Percentiles rank a stretch among this genome's conserved stretches.
phyloP scores from a whole-genome alignment of 2,888 invertebrate species.

The Agrochola macilenta region DNA sequence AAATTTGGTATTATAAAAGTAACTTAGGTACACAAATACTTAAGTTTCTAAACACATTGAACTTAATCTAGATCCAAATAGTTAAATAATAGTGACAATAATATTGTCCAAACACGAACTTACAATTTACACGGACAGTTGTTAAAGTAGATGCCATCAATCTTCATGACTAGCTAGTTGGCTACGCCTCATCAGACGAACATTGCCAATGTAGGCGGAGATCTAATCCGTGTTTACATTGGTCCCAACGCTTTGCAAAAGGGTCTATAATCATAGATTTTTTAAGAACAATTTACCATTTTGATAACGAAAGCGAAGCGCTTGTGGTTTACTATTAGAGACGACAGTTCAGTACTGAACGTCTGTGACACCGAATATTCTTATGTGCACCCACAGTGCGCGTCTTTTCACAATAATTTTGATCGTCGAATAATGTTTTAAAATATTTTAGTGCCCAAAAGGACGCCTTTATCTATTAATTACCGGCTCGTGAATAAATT shows the following conservation, averaged over 20 bases:
- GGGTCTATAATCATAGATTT: slow-evolving; percentile 69
- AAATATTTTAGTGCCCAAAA: slow-evolving; percentile 56
- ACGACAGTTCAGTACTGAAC: slow-evolving; percentile 23
- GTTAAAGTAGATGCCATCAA: slow-evolving; percentile 51
- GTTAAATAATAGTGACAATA: slow-evolving; percentile 71
- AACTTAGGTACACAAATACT: slow-evolving; percentile 31
- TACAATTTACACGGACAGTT: slow-evolving; percentile 64
- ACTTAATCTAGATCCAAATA: slow-evolving; percentile 66
- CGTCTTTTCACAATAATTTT: slow-evolving; percentile 22
- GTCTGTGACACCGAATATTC: slow-evolving; percentile 10
- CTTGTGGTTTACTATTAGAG: slow-evolving; percentile 15
- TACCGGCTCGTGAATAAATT: slow-evolving; percentile 71
- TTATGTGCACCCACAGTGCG: slow-evolving; percentile 19
- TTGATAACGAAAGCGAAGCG: slow-evolving; percentile 38
- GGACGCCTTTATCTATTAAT: slow-evolving; percentile 70
- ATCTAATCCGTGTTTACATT: slow-evolving; percentile 77
- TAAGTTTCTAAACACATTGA: slow-evolving; percentile 55
- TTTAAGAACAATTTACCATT: slow-evolving; percentile 38
- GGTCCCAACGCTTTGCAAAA: slow-evolving; percentile 86
- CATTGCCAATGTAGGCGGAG: slow-evolving; percentile 62
- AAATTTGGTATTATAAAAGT: slow-evolving; percentile 22
- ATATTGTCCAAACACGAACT: slow-evolving; percentile 78
- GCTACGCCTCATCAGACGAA: slow-evolving; percentile 62
- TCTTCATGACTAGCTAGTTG: slow-evolving; percentile 57
- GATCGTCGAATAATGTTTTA: slow-evolving; percentile 51